phyloP scores from a whole-genome alignment of 2,113 vertebrate genomes.

The Holacanthus passer region DNA sequence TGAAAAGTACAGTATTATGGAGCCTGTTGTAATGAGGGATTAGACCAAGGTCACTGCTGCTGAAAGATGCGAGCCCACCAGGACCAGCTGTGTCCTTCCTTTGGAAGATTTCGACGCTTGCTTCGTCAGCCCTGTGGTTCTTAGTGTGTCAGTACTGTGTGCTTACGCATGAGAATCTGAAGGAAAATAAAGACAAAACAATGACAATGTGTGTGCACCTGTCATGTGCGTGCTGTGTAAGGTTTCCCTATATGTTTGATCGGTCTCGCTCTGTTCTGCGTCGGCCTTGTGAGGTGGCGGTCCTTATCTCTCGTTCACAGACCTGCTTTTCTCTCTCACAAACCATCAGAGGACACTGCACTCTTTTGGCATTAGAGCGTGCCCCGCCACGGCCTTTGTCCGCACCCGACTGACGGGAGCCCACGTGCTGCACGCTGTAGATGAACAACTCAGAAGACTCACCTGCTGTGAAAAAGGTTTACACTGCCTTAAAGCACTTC shows the following conservation, averaged over 20 bases:
- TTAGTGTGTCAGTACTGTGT: constrained; percentile 21
- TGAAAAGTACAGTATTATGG: constrained; percentile 60
- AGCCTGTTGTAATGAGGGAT: constrained; percentile 78
- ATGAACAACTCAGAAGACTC: constrained; percentile 69
- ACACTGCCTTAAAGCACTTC: constrained; percentile 53
- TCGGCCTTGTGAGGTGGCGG: constrained; percentile 60
- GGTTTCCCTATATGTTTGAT: constrained; percentile 53
- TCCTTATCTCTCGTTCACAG: constrained; percentile 80
- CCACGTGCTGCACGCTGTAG: constrained; percentile 48
- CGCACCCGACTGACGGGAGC: constrained; percentile 52
- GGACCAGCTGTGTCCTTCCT: constrained; percentile 61
- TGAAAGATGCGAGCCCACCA: constrained; percentile 61
- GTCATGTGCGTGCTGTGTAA: constrained; percentile 14
- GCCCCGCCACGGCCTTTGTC: constrained; percentile 68
- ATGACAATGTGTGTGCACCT: constrained; percentile 17
- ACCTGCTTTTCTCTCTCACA: constrained; percentile 60
- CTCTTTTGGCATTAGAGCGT: constrained; percentile 66
- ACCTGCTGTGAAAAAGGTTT: constrained; percentile 67
- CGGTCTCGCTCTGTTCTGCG: constrained; percentile 44
- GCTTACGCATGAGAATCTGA: constrained; percentile 33
- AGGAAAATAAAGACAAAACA: constrained; percentile 25
- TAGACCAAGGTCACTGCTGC: constrained; percentile 82
- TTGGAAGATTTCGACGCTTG: constrained; percentile 43
- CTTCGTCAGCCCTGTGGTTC: constrained; percentile 43
- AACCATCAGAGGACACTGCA: constrained; percentile 67